Evolutionary conservation across 2,113 vertebrate species (phyloP).

Genomic region (Sebastes fasciatus): DNA sequence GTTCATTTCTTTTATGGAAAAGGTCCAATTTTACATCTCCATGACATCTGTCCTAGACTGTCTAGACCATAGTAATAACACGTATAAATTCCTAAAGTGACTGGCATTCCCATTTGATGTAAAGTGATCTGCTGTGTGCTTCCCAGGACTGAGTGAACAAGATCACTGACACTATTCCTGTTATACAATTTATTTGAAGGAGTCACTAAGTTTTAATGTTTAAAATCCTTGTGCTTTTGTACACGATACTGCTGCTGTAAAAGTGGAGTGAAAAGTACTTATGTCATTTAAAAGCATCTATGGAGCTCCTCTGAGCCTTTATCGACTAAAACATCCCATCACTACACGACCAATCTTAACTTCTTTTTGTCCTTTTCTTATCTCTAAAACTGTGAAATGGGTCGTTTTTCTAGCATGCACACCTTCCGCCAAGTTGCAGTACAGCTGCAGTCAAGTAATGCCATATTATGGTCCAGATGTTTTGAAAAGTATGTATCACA

Average conservation of each 20-base stretch:
- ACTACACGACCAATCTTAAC: neutral
- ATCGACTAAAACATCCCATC: slow-evolving; percentile 10
- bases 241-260: slow-evolving; percentile 22
- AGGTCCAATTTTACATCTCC: slow-evolving; percentile 68
- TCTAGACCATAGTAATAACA: slow-evolving; percentile 79
- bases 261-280: neutral
- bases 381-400: slow-evolving; percentile 2
- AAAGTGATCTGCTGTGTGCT: slow-evolving; percentile 71
- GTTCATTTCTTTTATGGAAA: slow-evolving; percentile 54
- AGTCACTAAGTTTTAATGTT: slow-evolving; percentile 44
- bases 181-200: slow-evolving; percentile 55
- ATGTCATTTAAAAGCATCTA: neutral
- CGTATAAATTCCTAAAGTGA: slow-evolving; percentile 75
- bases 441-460: slow-evolving; percentile 54
- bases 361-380: slow-evolving; percentile 12
- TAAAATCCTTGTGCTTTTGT: slow-evolving; percentile 25
- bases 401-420: neutral
- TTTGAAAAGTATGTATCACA: slow-evolving; percentile 53
- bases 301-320: neutral
- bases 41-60: slow-evolving; percentile 72
- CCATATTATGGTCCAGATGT: slow-evolving; percentile 60
- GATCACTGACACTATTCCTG: slow-evolving; percentile 63
- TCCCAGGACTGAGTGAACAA: slow-evolving; percentile 67
- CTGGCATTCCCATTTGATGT: slow-evolving; percentile 80
- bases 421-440: slow-evolving; percentile 14